Conservation (phyloP, 1,140 invertebrate genomes). For the Caenorhabditis latens region DNA sequence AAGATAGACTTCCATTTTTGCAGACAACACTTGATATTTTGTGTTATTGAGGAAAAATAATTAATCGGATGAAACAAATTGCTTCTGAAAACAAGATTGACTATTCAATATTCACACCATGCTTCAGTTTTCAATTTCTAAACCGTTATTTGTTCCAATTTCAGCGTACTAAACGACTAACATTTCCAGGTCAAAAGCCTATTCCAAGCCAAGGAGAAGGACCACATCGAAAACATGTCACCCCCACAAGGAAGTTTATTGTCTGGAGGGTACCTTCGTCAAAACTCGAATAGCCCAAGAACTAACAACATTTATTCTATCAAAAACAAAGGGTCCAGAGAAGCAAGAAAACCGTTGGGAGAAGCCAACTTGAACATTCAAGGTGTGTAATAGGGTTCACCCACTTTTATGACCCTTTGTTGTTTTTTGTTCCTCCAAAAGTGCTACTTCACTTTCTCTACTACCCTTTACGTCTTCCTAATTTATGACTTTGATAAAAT, state of each 20-base stretch:
- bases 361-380: constrained; percentile 39
- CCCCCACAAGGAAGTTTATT: constrained; percentile 19
- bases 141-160: not conserved
- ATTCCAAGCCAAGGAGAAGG: constrained; percentile 2
- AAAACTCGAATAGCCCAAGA: not conserved
- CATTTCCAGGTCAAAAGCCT: constrained; percentile 12
- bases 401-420: constrained; percentile 41
- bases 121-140: not conserved
- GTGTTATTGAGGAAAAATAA: too few species aligned
- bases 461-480: not conserved
- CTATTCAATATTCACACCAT: too few species aligned
- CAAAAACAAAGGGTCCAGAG: not conserved
- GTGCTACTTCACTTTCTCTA: constrained; percentile 16
- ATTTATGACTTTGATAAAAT: constrained; percentile 51
- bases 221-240: constrained; percentile 10
- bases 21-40: not conserved
- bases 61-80: too few species aligned
- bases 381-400: constrained; percentile 51
- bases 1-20: not conserved
- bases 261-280: not conserved
- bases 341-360: constrained; percentile 32
- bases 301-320: not conserved
- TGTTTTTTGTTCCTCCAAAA: constrained; percentile 2
- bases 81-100: too few species aligned
- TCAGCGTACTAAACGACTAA: not conserved